Base-by-base conservation (phyloP, 2,888 invertebrate species). In the Leucozona laternaria region DNA sequence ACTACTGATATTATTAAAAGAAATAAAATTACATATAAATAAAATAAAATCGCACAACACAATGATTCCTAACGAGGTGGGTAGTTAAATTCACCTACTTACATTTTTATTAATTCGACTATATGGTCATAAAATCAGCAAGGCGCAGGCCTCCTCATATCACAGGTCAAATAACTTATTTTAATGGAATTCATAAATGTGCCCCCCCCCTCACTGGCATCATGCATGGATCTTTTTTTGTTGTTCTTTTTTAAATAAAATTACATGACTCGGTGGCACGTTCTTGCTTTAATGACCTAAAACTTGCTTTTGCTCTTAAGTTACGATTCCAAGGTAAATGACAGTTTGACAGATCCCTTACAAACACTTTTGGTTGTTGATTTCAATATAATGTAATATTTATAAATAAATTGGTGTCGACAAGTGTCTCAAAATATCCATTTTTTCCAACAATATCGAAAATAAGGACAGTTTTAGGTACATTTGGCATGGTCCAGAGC, bases 11-110 rank as follows among this genome's bases (percentile, higher is more conserved):
- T 43, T 62, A 43, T 37, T 34, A 17, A 57, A 57, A 34, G 17
- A 58, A 58, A 31, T 60, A 60, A 22, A 22, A 60, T 22, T 15
- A 0, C 37, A 11, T 40, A 10, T 13, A n/a, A 31, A 53, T 25
- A 43, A 40, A 28, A 40, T 62, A 64, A 20, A 66, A 31, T 28
- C 28, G 34, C 37, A 17, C 5, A 66, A 66, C 28, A 68, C 68
- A 68, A 68, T 58, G 58, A 48, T 40, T 37, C 58, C 50, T 77
- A 77, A 77, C 50, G 50, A 77, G 62, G 1, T 37, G 60, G 17
- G 55, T 31, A 31, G 43, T 71, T 62, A 71, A 34, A 60, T 20
- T 55, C 53, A 34, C n/a, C 62, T 11, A 50, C 37, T 48, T 58
- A 64, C 6, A 28, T 31, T 17, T 64, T 17, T 64, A 20, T 62